A percentile compares a stretch with the other conserved stretches of the same genome.
Evolutionary conservation across 2,888 invertebrate species (phyloP).

Genomic region (Archaeoteleia sp.): DNA sequence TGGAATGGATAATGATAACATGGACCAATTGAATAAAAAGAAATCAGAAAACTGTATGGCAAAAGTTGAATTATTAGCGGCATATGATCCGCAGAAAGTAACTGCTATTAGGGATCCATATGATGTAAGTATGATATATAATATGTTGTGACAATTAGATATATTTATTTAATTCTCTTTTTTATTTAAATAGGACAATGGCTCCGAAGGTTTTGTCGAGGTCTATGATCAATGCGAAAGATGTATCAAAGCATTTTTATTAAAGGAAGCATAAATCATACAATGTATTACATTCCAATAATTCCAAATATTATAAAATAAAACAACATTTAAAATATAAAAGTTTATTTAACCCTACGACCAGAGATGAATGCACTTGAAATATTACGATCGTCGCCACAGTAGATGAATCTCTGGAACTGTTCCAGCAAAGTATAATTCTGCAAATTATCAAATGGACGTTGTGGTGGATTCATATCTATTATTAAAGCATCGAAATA

Average conservation of each 20-base stretch:
- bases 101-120: conserved; percentile 94
- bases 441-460: conserved; percentile 77
- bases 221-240: conserved; percentile 85
- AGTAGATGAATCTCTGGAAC: conserved; percentile 85
- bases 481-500: conserved; percentile 91
- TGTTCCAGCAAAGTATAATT: conserved; percentile 78
- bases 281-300: too few species aligned
- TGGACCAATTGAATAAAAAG: conserved; percentile 80
- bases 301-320: too few species aligned
- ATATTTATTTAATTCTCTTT: conserved; percentile 7
- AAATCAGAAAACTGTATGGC: conserved; percentile 83
- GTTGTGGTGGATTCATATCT: conserved; percentile 78
- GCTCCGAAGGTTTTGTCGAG: conserved; percentile 83
- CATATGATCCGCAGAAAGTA: conserved; percentile 87
- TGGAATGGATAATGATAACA: conserved; percentile 96
- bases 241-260: conserved; percentile 81
- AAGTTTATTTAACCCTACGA: conserved; percentile 77
- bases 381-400: conserved; percentile 91
- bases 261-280: too few species aligned
- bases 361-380: conserved; percentile 85
- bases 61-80: conserved; percentile 87
- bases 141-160: conserved; percentile 8
- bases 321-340: too few species aligned
- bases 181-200: conserved; percentile 77
- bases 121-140: conserved; percentile 84